Percentiles rank a stretch among this genome's conserved stretches.
These are phyloP conservation scores for Blastomussa wellsi DNA, from an alignment of 92 coral and sea anemone species.

Conservation along the genomic window DNA sequence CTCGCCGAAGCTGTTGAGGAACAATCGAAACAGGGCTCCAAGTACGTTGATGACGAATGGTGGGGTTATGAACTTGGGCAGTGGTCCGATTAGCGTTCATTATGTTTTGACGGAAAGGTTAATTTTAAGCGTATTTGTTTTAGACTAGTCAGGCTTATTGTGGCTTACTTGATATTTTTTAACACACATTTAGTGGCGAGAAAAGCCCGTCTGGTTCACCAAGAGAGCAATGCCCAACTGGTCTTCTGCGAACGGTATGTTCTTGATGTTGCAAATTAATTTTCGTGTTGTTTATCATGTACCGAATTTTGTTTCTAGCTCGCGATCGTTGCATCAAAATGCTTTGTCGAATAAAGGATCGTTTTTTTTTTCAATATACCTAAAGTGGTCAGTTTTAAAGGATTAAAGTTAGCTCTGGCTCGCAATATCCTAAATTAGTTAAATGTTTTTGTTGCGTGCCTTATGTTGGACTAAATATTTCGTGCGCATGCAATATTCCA, in stretches of 20 bases:
- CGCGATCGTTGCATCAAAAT: neutral
- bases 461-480: neutral
- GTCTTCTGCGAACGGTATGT: constrained; percentile 31
- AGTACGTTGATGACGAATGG: constrained; percentile 30
- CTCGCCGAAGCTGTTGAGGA: constrained; percentile 96
- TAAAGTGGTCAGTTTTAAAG: neutral
- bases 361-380: constrained; percentile 1
- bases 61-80: constrained; percentile 1
- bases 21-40: constrained; percentile 69
- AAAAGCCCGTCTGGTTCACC: constrained; percentile 38
- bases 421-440: constrained; percentile 23
- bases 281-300: neutral
- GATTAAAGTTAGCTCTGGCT: neutral
- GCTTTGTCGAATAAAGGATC: neutral
- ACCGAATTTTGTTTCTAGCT: neutral
- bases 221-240: constrained; percentile 1
- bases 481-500: neutral
- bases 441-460: constrained; percentile 14
- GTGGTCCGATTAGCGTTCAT: neutral
- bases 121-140: neutral
- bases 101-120: neutral
- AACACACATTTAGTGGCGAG: constrained; percentile 26
- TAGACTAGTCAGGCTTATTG: neutral
- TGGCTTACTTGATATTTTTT: neutral
- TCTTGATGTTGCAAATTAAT: neutral